Evolutionary conservation across 1,140 invertebrate species (phyloP), one percentile per base, ranked within the genome.

Genomic region (Caenorhabditis inopinata): DNA sequence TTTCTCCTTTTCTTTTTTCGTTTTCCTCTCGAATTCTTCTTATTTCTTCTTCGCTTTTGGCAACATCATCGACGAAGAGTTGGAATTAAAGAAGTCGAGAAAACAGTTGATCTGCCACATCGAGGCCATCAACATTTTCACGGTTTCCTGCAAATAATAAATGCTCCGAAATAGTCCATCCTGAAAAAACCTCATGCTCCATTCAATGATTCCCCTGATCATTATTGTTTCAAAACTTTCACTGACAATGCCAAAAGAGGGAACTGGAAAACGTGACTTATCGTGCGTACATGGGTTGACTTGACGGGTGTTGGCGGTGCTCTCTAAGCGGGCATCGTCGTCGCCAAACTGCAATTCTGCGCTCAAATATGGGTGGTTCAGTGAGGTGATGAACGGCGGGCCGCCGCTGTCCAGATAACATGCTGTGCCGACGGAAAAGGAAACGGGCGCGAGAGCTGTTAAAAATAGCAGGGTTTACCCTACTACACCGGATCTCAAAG

Each of bases 1-100:
- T 38, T 68, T 68, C 14, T 18, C 58, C 58, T 68, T 68, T 68
- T 68, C 58, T 68, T 68, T 68, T 32, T 68, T 68, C 58, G 58
- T 68, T 68, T 68, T 68, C 32, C 58, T 68, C 58, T 68, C 58
- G 58, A 68, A 68, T 68, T 42, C 58, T 68, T 68, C 58, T 29
- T 58, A 16, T 58, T 58, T 68, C 38, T 12, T 68, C 27, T 32
- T n/a, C n/a, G n/a, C n/a, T n/a, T 68, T 68, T 6, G 35, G 35
- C 58, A 21, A 32, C 25, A 9, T 58, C 27, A 38, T 38, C 21
- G 32, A 21, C 35, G 27, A 68, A 68, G 38, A 42, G 32, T 68
- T 68, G 4, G n/a, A 27, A 42, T 16, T 68, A 21, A 58, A 58
- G 32, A 58, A 32, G 27, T n/a, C n/a, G n/a, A n/a, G n/a, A n/a